These are phyloP conservation scores for Leptarthrus brevirostris DNA, from an alignment of 2,888 invertebrate species.

Conservation along the genomic window DNA sequence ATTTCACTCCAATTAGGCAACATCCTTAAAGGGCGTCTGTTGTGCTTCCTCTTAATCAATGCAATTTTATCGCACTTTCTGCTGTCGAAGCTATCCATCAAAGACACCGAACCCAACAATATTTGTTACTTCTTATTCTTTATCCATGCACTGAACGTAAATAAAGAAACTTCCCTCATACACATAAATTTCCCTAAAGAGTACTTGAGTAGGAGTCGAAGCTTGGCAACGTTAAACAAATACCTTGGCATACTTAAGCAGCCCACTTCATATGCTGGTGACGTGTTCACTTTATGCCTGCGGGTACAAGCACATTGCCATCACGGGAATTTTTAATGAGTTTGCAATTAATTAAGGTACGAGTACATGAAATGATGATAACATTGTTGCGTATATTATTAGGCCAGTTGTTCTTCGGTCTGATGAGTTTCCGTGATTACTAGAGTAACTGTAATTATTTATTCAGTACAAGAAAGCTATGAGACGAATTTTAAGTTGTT, in stretches of 20 bases:
- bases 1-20: too few species aligned
- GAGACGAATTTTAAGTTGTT: constrained; percentile 34
- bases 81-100: too few species aligned
- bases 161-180: too few species aligned
- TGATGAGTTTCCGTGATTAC: constrained; percentile 38
- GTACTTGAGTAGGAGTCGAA: not conserved
- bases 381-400: constrained; percentile 38
- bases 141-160: too few species aligned
- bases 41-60: too few species aligned
- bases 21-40: too few species aligned
- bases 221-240: not conserved
- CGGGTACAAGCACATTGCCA: constrained; percentile 24
- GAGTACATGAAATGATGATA: constrained; percentile 39
- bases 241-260: not conserved
- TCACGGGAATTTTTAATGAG: constrained; percentile 38
- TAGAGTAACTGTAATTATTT: constrained; percentile 31
- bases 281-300: constrained; percentile 21
- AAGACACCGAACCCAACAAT: too few species aligned
- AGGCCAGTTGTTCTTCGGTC: constrained; percentile 33
- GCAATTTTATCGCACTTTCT: too few species aligned
- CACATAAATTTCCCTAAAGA: constrained; percentile 21
- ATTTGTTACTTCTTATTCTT: too few species aligned
- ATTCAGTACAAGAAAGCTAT: constrained; percentile 16
- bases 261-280: constrained; percentile 35
- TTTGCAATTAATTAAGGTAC: constrained; percentile 47